Conservation (phyloP, 2,797 vertebrate species). For the Furcifer pardalis region DNA sequence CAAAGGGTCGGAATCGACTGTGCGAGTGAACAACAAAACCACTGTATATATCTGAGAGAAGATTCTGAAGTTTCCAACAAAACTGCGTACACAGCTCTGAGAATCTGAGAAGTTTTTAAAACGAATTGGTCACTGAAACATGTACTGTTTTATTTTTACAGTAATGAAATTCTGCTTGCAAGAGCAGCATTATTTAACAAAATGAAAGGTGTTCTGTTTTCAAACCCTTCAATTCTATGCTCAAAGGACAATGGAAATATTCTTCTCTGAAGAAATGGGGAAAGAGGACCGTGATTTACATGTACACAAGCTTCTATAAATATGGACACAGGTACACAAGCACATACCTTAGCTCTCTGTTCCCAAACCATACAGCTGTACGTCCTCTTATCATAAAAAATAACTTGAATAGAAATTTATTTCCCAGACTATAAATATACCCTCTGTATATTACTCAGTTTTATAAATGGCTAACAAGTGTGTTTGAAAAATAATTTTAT, state of each 20-base stretch:
- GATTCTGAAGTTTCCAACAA: background rate
- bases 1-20: too few relatives aligned
- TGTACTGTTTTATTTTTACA: background rate
- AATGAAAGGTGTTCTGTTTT: background rate
- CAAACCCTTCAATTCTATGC: background rate
- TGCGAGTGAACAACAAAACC: too few relatives aligned
- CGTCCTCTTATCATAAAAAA: constrained; percentile 3
- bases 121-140: too few relatives aligned
- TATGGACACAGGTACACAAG: background rate
- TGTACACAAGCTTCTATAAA: background rate
- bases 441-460: constrained; percentile 15
- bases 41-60: background rate
- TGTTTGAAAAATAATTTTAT: constrained; percentile 33
- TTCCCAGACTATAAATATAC: constrained; percentile 23
- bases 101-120: background rate
- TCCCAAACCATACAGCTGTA: background rate
- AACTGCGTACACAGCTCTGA: background rate
- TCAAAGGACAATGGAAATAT: background rate
- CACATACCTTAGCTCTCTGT: too few relatives aligned
- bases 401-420: constrained; percentile 12
- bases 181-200: background rate
- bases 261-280: background rate
- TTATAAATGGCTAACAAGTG: constrained; percentile 33
- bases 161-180: background rate
- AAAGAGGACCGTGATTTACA: background rate